Percentiles rank a stretch among this genome's conserved stretches.
Evolutionary conservation across 2,113 vertebrate genomes (phyloP).

Genomic region (Mormyrus iriodes): DNA sequence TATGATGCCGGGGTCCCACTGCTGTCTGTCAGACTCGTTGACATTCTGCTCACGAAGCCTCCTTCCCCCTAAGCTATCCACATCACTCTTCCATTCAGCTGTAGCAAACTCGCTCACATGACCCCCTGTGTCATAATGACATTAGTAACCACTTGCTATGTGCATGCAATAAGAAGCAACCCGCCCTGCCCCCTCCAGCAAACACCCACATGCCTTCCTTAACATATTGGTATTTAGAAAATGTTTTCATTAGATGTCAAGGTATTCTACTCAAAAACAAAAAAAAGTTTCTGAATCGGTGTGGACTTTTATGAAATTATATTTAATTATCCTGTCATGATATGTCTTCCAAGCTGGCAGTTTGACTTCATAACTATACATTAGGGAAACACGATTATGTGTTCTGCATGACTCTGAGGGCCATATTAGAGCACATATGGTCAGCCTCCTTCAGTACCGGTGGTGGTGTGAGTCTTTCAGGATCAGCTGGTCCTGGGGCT

Average conservation of each 20-base stretch:
- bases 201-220: neutral
- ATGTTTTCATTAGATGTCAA: neutral
- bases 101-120: neutral
- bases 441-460: neutral
- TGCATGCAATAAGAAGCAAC: neutral
- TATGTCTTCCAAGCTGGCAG: neutral
- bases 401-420: neutral
- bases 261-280: neutral
- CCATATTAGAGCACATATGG: neutral
- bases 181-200: neutral
- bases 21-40: neutral
- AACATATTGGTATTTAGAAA: neutral
- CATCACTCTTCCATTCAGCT: neutral
- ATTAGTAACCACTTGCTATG: neutral
- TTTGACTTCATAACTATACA: neutral
- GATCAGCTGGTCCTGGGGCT: neutral
- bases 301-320: neutral
- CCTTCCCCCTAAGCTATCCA: neutral
- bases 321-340: neutral
- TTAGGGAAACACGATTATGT: neutral
- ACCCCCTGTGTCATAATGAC: neutral
- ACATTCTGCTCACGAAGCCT: neutral
- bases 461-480: neutral
- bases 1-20: too few species aligned
- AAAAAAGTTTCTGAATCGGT: neutral